phyloP scores from a whole-genome alignment of 1,140 invertebrate species.

The Tribolium madens region DNA sequence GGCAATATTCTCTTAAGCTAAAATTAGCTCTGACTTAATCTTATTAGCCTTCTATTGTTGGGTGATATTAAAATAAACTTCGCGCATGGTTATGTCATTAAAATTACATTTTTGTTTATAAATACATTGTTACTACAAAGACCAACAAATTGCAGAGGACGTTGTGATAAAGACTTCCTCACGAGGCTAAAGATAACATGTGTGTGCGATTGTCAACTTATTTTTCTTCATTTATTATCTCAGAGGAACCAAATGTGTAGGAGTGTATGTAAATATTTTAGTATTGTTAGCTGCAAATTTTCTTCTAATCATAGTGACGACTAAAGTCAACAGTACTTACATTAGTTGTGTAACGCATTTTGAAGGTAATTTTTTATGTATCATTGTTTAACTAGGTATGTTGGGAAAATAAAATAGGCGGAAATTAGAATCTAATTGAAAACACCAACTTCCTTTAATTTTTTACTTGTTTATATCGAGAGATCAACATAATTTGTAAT shows the following conservation, averaged over 20 bases:
- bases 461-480: not conserved
- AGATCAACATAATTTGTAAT: too few species aligned
- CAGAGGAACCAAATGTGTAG: not conserved
- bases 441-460: not conserved
- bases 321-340: not conserved
- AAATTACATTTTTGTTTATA: constrained; percentile 4
- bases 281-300: not conserved
- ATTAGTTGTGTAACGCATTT: not conserved
- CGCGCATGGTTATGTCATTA: constrained; percentile 8
- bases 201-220: not conserved
- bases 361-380: not conserved
- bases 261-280: not conserved
- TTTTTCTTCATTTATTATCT: not conserved
- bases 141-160: constrained; percentile 23
- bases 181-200: not conserved
- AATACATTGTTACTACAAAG: not conserved
- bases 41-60: constrained; percentile 1
- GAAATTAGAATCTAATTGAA: not conserved
- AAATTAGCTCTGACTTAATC: constrained; percentile 12
- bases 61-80: not conserved
- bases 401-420: not conserved
- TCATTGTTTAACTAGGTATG: not conserved
- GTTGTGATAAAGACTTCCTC: constrained; percentile 29
- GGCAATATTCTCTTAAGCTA: too few species aligned
- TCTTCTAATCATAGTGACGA: not conserved